Base-by-base conservation (phyloP, 2,888 invertebrate genomes). In the Euclidia mi region DNA sequence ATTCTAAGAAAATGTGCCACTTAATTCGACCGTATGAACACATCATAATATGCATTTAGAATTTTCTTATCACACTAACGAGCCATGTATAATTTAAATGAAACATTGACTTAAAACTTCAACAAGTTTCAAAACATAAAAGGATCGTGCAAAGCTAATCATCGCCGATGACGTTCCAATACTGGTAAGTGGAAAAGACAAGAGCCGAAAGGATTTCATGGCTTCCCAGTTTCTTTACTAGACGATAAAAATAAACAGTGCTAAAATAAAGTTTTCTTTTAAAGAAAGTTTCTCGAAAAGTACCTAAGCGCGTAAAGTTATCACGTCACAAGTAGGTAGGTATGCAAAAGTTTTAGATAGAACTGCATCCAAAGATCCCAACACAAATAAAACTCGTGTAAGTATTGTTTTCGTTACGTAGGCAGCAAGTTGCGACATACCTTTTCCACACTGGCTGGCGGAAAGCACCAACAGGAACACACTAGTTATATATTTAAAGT, bases 381-480 rank as follows among this genome's bases (percentile, higher is more conserved):
- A 50, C 41, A 56, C 42, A 40, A 34, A 29, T 53, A 52, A 49
- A 60, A 60, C 45, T 42, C 53, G 52, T 58, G 62, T n/a, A n/a
- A n/a, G n/a, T 56, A 63, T 71, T 68, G 65, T 75, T 69, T 64
- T 66, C 43, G 44, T 57, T 65, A 68, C 63, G 59, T 68, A 64
- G 62, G 65, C 65, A 64, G 49, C 31, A 56, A 58, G 53, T 72
- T 72, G 55, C 62, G 38, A 78, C 84, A 81, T 64, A 85, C 85
- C 85, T 49, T 75, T 61, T 1, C 67, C 66, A 41, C 65, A 65
- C 46, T 79, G 76, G 64, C 57, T 50, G 51, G 59, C 56, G 52
- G 71, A 71, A 55, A 79, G 55, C 55, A 79, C 58, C 59, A 85
- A 55, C 48, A 84, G 51, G 38, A 78, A 72, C 32, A 73, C 67